phyloP scores from a whole-genome alignment of 30 jellyfish, hydroid and myxozoan species.

The Clytia hemisphaerica region DNA sequence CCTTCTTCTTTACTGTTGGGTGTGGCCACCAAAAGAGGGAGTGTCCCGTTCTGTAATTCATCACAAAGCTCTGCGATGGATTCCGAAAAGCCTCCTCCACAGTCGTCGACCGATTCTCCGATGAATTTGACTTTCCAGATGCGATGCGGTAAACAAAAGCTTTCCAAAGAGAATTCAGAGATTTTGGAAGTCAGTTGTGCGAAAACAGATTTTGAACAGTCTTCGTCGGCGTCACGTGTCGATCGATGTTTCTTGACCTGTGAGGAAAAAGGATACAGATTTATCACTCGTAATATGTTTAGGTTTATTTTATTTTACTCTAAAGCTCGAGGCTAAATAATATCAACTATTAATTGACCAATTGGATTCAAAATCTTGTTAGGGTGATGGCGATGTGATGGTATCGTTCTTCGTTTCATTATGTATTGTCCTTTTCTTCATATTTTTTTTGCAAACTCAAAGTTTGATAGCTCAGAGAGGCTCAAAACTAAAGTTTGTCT shows the following conservation, averaged over 20 bases:
- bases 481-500: too few relatives aligned
- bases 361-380: too few relatives aligned
- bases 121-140: slow-evolving; percentile 83
- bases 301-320: too few relatives aligned
- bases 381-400: too few relatives aligned
- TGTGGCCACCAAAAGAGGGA: slow-evolving; percentile 64
- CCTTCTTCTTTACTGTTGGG: slow-evolving; percentile 77
- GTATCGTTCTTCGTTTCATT: too few relatives aligned
- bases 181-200: slow-evolving; percentile 65
- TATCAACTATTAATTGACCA: too few relatives aligned
- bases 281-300: too few relatives aligned
- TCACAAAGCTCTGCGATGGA: slow-evolving; percentile 92
- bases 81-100: slow-evolving; percentile 95
- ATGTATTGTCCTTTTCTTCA: too few relatives aligned
- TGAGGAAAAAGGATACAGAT: too few relatives aligned
- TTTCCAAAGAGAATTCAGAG: slow-evolving; percentile 46
- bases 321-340: too few relatives aligned
- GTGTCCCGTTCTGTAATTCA: slow-evolving; percentile 66
- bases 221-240: neutral
- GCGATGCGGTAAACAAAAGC: slow-evolving; percentile 77
- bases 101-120: slow-evolving; percentile 91
- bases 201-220: slow-evolving; percentile 52
- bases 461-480: too few relatives aligned
- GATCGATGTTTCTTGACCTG: slow-evolving; percentile 75
- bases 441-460: too few relatives aligned